Percentiles rank a stretch among this genome's conserved stretches.
Evolutionary conservation across 2,797 vertebrate species (phyloP).

Genomic region (Pseudochirops corinnae): DNA sequence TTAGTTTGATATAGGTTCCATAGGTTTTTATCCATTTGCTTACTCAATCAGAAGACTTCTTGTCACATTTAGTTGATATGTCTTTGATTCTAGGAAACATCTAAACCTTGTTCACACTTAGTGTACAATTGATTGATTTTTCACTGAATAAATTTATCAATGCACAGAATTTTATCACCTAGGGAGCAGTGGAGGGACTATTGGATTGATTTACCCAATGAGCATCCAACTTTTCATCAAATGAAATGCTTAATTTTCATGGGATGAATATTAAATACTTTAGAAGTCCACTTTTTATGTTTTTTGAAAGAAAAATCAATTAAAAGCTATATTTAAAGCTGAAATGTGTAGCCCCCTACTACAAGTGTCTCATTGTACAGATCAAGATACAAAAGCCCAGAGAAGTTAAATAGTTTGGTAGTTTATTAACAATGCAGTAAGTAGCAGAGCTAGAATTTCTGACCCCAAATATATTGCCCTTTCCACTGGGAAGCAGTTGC

Average conservation of each 20-base stretch:
- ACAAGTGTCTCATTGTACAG: neutral
- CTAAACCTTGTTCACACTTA: neutral
- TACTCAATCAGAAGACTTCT: neutral
- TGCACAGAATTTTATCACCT: neutral
- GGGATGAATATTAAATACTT: neutral
- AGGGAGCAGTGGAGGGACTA: neutral
- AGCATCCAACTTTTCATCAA: neutral
- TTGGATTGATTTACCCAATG: neutral
- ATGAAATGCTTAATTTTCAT: neutral
- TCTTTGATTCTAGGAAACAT: neutral
- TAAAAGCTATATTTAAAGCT: neutral
- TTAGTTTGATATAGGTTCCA: neutral
- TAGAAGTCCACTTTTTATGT: neutral
- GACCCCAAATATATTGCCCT: neutral
- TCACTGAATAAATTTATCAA: neutral
- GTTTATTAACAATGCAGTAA: neutral
- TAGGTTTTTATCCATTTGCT: neutral
- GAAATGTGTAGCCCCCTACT: neutral
- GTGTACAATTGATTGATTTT: neutral
- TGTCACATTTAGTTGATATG: neutral
- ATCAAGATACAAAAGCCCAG: neutral
- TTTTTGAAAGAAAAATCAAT: neutral
- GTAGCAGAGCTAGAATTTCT: neutral
- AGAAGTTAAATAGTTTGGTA: neutral
- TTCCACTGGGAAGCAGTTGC: neutral